phyloP scores from a whole-genome alignment of 2,797 vertebrate genomes.

The Hoplostethus mediterraneus region DNA sequence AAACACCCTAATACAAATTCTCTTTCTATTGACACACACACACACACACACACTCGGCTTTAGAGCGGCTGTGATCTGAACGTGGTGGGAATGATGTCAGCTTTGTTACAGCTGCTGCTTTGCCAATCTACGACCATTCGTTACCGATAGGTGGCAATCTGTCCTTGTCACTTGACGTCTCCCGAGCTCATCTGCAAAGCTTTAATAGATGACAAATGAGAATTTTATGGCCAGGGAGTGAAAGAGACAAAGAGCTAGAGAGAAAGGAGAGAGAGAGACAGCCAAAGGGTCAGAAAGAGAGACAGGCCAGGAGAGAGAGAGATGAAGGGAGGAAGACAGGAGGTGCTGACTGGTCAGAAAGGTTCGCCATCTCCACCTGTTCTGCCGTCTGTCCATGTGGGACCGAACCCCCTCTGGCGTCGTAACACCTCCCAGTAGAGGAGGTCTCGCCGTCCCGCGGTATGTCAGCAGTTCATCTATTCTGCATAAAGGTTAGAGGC shows the following conservation, averaged over 20 bases:
- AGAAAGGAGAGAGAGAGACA: not conserved
- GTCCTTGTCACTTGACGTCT: slow-evolving; percentile 65
- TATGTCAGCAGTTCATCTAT: slow-evolving; percentile 76
- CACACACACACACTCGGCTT: slow-evolving; percentile 4
- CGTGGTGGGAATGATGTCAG: slow-evolving; percentile 37
- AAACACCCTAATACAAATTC: slow-evolving; percentile 32
- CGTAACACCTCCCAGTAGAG: slow-evolving; percentile 41
- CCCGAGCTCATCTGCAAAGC: slow-evolving; percentile 36
- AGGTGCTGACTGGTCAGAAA: slow-evolving; percentile 68
- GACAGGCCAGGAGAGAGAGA: slow-evolving; percentile 36
- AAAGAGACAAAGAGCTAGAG: not conserved
- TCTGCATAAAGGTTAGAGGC: slow-evolving; percentile 86
- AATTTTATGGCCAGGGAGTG: slow-evolving; percentile 57
- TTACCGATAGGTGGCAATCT: slow-evolving; percentile 81
- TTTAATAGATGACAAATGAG: slow-evolving; percentile 58
- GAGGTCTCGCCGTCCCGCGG: slow-evolving; percentile 38
- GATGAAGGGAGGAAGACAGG: slow-evolving; percentile 55
- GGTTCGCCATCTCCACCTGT: slow-evolving; percentile 70
- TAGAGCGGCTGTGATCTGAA: slow-evolving; percentile 1
- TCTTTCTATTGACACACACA: not conserved
- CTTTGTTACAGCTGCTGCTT: slow-evolving; percentile 17
- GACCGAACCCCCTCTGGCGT: slow-evolving; percentile 56
- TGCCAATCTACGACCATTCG: slow-evolving; percentile 49
- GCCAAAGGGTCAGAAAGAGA: not conserved
- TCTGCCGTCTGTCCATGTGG: slow-evolving; percentile 64